phyloP scores from a whole-genome alignment of 1,140 invertebrate species.

The Cotesia vestalis region DNA sequence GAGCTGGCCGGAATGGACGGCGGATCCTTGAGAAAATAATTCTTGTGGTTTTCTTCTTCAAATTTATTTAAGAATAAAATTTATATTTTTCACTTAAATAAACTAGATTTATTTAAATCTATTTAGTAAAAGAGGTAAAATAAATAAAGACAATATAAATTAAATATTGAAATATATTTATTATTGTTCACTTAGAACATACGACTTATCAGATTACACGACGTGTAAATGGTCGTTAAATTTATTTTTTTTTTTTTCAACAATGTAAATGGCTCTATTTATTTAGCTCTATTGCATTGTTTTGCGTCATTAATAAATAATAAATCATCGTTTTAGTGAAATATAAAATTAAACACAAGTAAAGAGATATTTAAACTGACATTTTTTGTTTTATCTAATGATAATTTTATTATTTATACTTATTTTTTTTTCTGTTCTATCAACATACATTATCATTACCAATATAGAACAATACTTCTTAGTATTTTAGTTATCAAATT shows the following conservation, averaged over 20 bases:
- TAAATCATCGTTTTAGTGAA: neutral
- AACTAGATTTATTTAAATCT: no score
- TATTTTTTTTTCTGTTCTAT: no score
- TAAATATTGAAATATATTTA: conserved; percentile 37
- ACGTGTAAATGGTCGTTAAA: conserved; percentile 18
- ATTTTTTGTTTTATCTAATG: neutral
- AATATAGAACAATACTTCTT: no score
- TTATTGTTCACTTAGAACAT: conserved; percentile 34
- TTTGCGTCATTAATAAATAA: conserved; percentile 10
- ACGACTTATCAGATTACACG: conserved; percentile 12
- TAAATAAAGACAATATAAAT: neutral
- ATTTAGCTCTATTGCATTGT: conserved; percentile 7
- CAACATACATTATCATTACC: no score
- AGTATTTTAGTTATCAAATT: no score
- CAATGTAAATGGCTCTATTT: conserved; percentile 4
- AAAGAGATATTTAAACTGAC: neutral
- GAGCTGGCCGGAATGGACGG: conserved; percentile 54
- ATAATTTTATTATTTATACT: no score
- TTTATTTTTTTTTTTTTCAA: neutral
- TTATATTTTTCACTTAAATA: no score
- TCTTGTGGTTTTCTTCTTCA: neutral
- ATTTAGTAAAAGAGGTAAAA: neutral
- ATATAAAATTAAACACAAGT: conserved; percentile 6
- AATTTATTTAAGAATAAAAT: no score
- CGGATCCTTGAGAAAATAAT: conserved; percentile 8